These are phyloP conservation scores for Polydrusus tereticollis DNA, from an alignment of 2,888 invertebrate species.

Conservation along the genomic window DNA sequence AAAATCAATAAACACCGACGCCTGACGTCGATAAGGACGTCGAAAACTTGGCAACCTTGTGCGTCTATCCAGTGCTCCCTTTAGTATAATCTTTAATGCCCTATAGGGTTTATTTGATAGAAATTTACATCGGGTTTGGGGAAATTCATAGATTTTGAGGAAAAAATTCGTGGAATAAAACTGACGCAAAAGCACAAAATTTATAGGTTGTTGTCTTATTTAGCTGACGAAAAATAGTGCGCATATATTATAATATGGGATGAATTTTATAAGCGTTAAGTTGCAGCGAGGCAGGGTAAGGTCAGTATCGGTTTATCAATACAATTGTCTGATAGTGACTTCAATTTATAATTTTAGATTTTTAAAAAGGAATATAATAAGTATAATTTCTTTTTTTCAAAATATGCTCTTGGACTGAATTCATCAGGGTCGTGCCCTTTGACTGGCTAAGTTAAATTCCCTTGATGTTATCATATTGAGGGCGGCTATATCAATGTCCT, in stretches of 20 bases:
- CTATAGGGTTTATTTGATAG: slow-evolving; percentile 1
- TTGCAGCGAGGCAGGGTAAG: slow-evolving; percentile 26
- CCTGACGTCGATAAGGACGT: slow-evolving; percentile 43
- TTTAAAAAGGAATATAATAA: no score
- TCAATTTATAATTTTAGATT: not conserved
- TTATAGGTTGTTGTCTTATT: no score
- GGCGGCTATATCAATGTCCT: no score
- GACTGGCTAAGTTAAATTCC: no score
- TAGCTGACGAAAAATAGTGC: no score
- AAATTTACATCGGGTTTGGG: not conserved
- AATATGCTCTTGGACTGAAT: no score
- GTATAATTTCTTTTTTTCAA: no score
- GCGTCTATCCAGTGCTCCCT: slow-evolving; percentile 30
- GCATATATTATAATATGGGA: not conserved
- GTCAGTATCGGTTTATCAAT: slow-evolving; percentile 17
- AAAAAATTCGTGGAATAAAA: not conserved
- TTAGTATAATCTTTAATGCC: not conserved
- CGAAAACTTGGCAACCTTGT: slow-evolving; percentile 33
- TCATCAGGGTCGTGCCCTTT: no score
- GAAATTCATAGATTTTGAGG: not conserved
- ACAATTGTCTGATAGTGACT: not conserved
- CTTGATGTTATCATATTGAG: no score
- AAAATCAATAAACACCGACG: slow-evolving; percentile 43
- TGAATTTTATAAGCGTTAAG: not conserved
- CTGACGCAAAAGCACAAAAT: not conserved